These are phyloP conservation scores for Acronicta aceris DNA, from an alignment of 2,888 invertebrate genomes.

Conservation along the genomic window DNA sequence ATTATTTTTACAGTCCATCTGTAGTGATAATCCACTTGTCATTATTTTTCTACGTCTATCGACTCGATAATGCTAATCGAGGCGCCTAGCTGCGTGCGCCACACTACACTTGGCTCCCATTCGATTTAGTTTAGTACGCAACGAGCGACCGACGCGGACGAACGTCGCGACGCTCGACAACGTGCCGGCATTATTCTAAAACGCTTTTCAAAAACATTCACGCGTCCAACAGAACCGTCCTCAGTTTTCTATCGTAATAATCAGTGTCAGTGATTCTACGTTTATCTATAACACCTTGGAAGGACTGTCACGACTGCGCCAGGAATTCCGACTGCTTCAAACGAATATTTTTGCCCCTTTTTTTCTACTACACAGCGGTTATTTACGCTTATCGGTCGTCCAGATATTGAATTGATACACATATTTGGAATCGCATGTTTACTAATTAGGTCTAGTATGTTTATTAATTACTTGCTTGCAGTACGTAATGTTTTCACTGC, in stretches of 20 bases:
- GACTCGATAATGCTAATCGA: conserved; percentile 78
- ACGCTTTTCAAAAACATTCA: conserved; percentile 64
- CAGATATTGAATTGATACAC: conserved; percentile 49
- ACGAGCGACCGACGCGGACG: conserved; percentile 67
- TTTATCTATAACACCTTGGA: conserved; percentile 59
- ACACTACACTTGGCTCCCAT: conserved; percentile 73
- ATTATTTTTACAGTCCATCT: conserved; percentile 32
- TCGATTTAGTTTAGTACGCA: conserved; percentile 82
- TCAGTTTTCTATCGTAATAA: conserved; percentile 66
- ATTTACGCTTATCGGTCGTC: conserved; percentile 58
- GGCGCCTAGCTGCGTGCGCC: conserved; percentile 77
- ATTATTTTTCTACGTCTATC: conserved; percentile 62
- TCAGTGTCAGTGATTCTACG: conserved; percentile 64
- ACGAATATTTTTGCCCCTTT: conserved; percentile 50
- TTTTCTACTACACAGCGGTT: conserved; percentile 41
- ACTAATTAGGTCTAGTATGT: conserved; percentile 67
- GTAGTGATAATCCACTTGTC: conserved; percentile 56
- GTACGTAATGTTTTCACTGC: conserved; percentile 46
- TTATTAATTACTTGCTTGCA: conserved; percentile 64
- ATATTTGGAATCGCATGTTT: conserved; percentile 66
- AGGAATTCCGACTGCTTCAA: conserved; percentile 54
- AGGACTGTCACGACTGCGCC: conserved; percentile 47
- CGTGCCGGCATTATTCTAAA: conserved; percentile 71
- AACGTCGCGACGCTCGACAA: conserved; percentile 64
- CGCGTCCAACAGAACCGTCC: conserved; percentile 80